Evolutionary conservation across 2,113 vertebrate species (phyloP).

Genomic region (Calyptommatus sinebrachiatus): DNA sequence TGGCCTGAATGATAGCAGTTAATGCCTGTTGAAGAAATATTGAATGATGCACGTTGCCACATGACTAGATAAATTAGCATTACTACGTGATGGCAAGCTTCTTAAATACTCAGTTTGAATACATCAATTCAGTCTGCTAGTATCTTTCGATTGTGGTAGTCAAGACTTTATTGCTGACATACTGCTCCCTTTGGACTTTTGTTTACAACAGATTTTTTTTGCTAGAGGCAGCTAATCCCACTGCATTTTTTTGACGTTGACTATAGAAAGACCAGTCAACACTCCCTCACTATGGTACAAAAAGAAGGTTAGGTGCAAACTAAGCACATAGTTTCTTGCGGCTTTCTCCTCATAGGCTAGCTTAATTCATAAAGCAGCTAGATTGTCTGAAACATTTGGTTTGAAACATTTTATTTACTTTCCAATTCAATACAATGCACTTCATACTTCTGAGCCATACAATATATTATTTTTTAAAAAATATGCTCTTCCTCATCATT

Average conservation of each 20-base stretch:
- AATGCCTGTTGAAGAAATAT: background rate
- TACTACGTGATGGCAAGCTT: background rate
- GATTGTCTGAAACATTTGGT: no score
- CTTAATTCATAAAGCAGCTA: slow-evolving; percentile 4
- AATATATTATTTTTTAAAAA: no score
- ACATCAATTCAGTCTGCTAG: background rate
- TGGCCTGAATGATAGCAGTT: background rate
- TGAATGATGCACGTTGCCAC: background rate
- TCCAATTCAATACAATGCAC: no score
- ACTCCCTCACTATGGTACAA: slow-evolving; percentile 8
- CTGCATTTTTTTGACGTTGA: slow-evolving; percentile 34
- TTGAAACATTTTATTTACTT: no score
- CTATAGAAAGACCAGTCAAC: slow-evolving; percentile 22
- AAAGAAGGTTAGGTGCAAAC: background rate
- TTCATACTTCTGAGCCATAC: no score
- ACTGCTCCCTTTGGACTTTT: background rate
- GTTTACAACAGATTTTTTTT: slow-evolving; percentile 22
- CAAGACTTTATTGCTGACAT: background rate
- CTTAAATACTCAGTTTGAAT: background rate
- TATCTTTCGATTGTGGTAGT: background rate
- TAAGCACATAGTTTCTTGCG: background rate
- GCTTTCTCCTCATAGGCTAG: background rate
- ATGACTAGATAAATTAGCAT: background rate
- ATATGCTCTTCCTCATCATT: no score
- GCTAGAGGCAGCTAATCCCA: slow-evolving; percentile 19